Evolutionary conservation across 2,113 vertebrate genomes (phyloP).

Genomic region (Dinomys branickii): DNA sequence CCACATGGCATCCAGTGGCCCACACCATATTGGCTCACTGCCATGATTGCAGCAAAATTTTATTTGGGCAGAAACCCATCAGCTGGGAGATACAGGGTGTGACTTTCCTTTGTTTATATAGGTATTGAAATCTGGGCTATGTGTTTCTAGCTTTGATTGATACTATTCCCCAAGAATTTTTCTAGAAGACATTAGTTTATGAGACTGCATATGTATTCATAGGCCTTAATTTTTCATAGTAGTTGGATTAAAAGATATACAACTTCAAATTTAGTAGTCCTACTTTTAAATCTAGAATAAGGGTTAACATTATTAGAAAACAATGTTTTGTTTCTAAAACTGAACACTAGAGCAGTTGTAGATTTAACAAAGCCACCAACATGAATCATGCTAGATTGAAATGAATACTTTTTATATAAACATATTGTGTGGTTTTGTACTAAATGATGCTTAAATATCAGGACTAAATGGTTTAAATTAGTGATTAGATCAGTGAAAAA

Average conservation of each 20-base stretch:
- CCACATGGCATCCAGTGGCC: no score
- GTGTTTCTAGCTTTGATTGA: not conserved
- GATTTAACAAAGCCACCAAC: not conserved
- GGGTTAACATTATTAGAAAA: conserved; percentile 20
- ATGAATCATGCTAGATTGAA: not conserved
- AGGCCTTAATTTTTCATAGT: not conserved
- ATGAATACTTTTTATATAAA: not conserved
- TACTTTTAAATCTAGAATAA: not conserved
- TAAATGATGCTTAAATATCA: conserved; percentile 32
- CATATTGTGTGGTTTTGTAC: not conserved
- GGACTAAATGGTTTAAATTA: not conserved
- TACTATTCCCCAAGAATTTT: not conserved
- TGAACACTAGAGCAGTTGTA: not conserved
- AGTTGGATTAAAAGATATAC: conserved; percentile 31
- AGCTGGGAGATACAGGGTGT: not conserved
- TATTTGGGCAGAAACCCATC: no score
- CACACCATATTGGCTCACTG: no score
- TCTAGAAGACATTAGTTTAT: not conserved
- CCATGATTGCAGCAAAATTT: no score
- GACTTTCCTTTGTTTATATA: not conserved
- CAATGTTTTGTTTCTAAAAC: conserved; percentile 35
- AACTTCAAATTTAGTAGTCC: not conserved
- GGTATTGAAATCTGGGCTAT: not conserved
- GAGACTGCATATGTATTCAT: not conserved
- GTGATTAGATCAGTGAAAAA: not conserved